Evolutionary conservation across 2,888 invertebrate genomes (phyloP), one percentile per base, ranked within the genome.

Genomic region (Pyrgus malvae): DNA sequence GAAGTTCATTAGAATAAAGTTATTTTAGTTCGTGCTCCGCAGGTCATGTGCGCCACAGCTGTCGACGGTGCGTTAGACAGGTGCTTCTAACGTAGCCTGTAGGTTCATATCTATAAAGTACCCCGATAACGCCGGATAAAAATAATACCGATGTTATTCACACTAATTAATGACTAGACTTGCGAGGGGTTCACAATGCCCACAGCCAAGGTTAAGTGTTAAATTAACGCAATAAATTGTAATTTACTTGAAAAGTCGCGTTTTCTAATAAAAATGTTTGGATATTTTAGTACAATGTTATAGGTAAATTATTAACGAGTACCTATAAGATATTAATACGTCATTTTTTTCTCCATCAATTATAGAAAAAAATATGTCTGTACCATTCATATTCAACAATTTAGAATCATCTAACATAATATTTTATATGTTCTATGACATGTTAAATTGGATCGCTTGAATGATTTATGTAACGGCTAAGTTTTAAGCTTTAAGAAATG

Each of bases 11-110:
- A 46, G 45, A 53, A 53, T 53, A 46, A 53, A 53, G 53, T 53
- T 53, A 53, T 53, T 45, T 46, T 31, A 16, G 53, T 53, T 53
- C 33, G 21, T 37, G 42, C 49, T 19, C 55, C 55, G 49, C 63
- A 60, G 60, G 61, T 63, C 59, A 58, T 57, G 67, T 66, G 72
- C 67, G 55, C 58, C 64, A 65, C 86, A 85, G 82, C 80, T 71
- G 74, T 56, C 56, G 45, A 31, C 31, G 68, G 54, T 64, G 60
- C 64, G 74, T 83, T 87, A 83, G 84, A 80, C 88, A 89, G 87
- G 86, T 88, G 88, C 59, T 62, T 78, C 83, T 87, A 84, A 80
- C 68, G 61, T 64, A 65, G 61, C 33, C 27, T 35, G 45, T 38
- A 14, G 29, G 44, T 29, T 53, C 51, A 37, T 45, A 53, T 37